Evolutionary conservation across 2,113 vertebrate species (phyloP), one percentile per base, ranked within the genome.

Genomic region (Gadus chalcogrammus): DNA sequence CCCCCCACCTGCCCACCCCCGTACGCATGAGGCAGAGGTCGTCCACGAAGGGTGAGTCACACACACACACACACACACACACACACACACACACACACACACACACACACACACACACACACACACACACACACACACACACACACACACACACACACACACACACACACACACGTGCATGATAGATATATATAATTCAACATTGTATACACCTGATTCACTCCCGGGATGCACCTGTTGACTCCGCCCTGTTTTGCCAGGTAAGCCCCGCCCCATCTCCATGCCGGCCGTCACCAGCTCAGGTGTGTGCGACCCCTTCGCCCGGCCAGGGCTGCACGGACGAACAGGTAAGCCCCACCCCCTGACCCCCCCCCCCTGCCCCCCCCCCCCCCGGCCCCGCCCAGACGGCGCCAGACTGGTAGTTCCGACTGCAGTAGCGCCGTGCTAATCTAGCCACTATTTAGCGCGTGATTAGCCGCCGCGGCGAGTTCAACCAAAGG

Each of bases 261-360:
- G 93, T 77, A 97, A 95, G 86, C 94, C 97, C 61, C 93, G 97
- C 20, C 97, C 97, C 1, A 75, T 98, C 76, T 99, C 97, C 76
- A 97, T 99, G 97, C 97, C 97, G 13, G 95, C 92, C 1, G 95
- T 96, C 53, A 91, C 91, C 53, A 93, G 94, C 80, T 90, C 94
- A 71, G 93, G 82, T 22, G 88, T 85, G 17, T 91, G 90, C 13
- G 93, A 95, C 60, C 79, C 88, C 20, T 92, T 92, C 27, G 91
- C 87, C 69, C 93, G 88, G 70, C 88, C 91, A 15, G 91, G 92
- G 72, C 79, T 89, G 48, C 75, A 83, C 13, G 94, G 94, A 55
- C 93, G 90, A 82, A 97, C 93, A 95, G 95, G 97, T 93, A 89
- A 48, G 42, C 42, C 42, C n/a, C n/a, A n/a, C n/a, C n/a, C n/a